A percentile compares a stretch with the other conserved stretches of the same genome.
Evolutionary conservation across 2,888 invertebrate genomes (phyloP).

Genomic region (Galerucella calmariensis): DNA sequence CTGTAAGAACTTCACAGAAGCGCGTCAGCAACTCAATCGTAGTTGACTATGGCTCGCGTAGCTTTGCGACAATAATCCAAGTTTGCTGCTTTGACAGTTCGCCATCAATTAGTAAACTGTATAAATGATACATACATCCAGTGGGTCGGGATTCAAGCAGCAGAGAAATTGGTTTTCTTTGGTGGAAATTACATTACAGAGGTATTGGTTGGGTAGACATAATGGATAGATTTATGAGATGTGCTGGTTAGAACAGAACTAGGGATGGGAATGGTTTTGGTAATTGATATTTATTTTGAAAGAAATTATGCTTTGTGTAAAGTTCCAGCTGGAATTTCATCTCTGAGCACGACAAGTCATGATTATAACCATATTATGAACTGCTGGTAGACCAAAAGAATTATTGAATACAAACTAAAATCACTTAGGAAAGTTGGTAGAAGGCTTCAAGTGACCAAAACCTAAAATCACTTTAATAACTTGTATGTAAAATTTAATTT

Average conservation of each 20-base stretch:
- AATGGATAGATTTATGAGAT: neutral
- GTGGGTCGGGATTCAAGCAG: constrained; percentile 2
- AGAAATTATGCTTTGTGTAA: neutral
- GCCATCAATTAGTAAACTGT: neutral
- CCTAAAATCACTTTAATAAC: too few relatives aligned
- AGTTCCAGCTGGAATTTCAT: neutral
- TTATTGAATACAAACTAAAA: too few relatives aligned
- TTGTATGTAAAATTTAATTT: too few relatives aligned
- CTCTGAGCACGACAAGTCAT: neutral
- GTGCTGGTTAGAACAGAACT: neutral
- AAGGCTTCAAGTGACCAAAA: too few relatives aligned
- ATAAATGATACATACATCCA: neutral
- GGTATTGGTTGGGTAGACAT: constrained; percentile 25
- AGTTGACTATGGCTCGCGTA: constrained; percentile 9
- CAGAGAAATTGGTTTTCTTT: constrained; percentile 25
- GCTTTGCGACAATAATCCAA: constrained; percentile 20
- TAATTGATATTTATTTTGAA: neutral
- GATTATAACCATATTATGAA: too few relatives aligned
- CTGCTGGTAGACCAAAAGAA: too few relatives aligned
- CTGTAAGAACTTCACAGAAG: neutral
- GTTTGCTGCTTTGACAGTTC: constrained; percentile 10
- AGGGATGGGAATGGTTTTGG: neutral
- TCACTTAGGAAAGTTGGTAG: too few relatives aligned
- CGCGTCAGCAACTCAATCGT: constrained; percentile 18
- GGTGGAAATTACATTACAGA: constrained; percentile 22